A percentile compares a stretch with the other conserved stretches of the same genome.
phyloP scores from a whole-genome alignment of 92 coral and sea anemone genomes.

The Parazoanthus atlanticus region DNA sequence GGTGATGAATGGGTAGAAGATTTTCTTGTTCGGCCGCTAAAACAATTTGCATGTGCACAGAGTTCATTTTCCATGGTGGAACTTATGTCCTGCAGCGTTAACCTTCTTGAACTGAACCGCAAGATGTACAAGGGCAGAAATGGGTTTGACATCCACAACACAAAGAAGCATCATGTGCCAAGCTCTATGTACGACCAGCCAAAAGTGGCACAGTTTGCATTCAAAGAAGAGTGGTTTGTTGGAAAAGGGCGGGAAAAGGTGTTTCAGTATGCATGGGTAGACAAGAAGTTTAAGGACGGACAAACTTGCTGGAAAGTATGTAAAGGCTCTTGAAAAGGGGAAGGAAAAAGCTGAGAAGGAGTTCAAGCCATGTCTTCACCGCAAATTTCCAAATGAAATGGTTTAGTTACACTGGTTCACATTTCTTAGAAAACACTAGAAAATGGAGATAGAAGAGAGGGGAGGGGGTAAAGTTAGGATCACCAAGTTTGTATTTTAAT shows the following conservation, averaged over 20 bases:
- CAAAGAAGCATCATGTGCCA: conserved; percentile 49
- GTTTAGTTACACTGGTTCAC: background rate
- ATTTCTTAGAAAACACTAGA: too few relatives aligned
- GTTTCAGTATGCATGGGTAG: conserved; percentile 52
- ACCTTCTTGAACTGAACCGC: conserved; percentile 44
- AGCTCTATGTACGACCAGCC: conserved; percentile 50
- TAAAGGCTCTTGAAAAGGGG: conserved; percentile 50
- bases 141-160: conserved; percentile 56
- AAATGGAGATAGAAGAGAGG: too few relatives aligned
- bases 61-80: conserved; percentile 51
- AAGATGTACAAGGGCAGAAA: conserved; percentile 49
- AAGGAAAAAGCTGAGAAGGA: conserved; percentile 43
- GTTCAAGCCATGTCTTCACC: conserved; percentile 41
- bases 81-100: conserved; percentile 59
- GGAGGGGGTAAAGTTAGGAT: too few relatives aligned
- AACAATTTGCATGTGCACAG: conserved; percentile 43
- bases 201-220: conserved; percentile 57
- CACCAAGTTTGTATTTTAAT: too few relatives aligned
- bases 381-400: conserved; percentile 63
- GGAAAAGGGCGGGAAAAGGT: too few relatives aligned
- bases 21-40: conserved; percentile 52
- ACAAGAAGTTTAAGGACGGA: conserved; percentile 34
- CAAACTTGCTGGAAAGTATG: conserved; percentile 40
- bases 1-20: conserved; percentile 69
- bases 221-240: too few relatives aligned